phyloP scores from a whole-genome alignment of 2,113 vertebrate species.

The Numida meleagris region DNA sequence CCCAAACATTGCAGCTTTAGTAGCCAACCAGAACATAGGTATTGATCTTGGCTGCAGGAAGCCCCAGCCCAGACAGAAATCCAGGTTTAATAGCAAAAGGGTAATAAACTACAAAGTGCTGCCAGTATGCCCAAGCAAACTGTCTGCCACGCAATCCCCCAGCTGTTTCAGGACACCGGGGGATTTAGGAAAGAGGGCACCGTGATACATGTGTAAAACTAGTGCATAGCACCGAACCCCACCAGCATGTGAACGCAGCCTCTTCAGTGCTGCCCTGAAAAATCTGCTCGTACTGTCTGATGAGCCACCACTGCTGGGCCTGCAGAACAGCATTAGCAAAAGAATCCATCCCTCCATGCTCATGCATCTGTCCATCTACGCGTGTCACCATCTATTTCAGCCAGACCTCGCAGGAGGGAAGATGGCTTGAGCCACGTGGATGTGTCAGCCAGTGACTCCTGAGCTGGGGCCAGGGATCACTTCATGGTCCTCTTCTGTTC shows the following conservation, averaged over 20 bases:
- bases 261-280: background rate
- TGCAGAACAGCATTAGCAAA: background rate
- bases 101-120: background rate
- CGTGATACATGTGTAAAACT: rapidly evolving
- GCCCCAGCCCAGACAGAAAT: background rate
- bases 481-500: background rate
- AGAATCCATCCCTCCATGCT: too few relatives aligned
- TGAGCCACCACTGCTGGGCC: rapidly evolving
- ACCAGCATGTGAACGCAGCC: background rate
- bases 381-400: background rate
- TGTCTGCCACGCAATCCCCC: rapidly evolving
- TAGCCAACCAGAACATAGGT: background rate
- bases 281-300: background rate
- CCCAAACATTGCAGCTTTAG: background rate
- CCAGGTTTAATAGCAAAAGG: background rate
- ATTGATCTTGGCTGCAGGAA: background rate
- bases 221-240: background rate
- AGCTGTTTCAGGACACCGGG: background rate
- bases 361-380: background rate
- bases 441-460: background rate
- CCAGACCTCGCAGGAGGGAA: background rate
- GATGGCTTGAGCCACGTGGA: background rate
- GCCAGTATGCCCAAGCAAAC: background rate
- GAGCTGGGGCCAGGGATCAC: background rate
- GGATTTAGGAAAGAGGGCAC: background rate